Evolutionary conservation across 2,113 vertebrate genomes (phyloP), one percentile per base, ranked within the genome.

Genomic region (Istiophorus platypterus): DNA sequence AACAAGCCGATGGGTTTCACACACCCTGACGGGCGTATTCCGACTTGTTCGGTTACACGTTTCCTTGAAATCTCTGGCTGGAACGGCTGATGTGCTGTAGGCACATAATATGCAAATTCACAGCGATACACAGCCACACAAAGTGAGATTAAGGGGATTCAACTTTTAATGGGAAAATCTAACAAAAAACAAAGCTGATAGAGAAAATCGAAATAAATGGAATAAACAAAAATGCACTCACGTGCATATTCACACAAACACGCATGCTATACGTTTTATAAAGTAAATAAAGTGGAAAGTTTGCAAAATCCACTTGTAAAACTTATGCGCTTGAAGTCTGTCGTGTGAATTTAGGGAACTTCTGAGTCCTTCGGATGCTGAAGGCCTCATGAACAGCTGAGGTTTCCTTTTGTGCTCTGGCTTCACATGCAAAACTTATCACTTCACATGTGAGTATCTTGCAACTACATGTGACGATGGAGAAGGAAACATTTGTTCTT

Each of bases 1-100:
- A 65, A 64, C 31, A 2, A 37, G 34, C 31, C 1, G 42, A 42
- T 26, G 72, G 57, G 41, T 78, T 88, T 92, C 88, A 85, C 82
- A 78, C 76, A 37, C 42, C 0, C 39, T 5, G 54, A 41, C 24
- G 67, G 72, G 34, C 86, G 42, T 0, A 80, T 79, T 75, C 49
- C 34, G 41, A 80, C 85, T 22, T 59, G 72, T 13, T 59, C 37
- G 12, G 42, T 11, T 39, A 11, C 69, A 26, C 47, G 37, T 57
- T 26, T 41, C 13, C 63, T 34, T 56, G 31, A 1, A 18, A 66
- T 6, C 24, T 64, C 47, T 56, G 29, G 1, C 54, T 42, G 81
- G 4, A 47, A 59, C 15, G 57, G 47, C 76, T 58, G 76, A 79
- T 34, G 15, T 13, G 31, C 64, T 45, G 54, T 1, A 65, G 15